Percentiles rank a stretch among this genome's conserved stretches.
Conservation (phyloP, 1,140 invertebrate genomes). For the Helicoverpa armigera region DNA sequence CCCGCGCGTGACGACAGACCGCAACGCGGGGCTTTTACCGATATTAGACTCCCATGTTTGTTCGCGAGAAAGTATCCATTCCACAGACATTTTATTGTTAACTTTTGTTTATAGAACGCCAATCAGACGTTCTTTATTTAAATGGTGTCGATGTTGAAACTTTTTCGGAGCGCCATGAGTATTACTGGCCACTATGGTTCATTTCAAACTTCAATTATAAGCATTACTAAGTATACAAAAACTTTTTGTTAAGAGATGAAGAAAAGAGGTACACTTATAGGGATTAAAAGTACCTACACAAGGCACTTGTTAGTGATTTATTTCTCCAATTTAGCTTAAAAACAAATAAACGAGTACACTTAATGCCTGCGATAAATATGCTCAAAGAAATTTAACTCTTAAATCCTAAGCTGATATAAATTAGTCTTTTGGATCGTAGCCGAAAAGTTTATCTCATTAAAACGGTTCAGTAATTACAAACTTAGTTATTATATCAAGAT, state of each 20-base stretch:
- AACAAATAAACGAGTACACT: background rate
- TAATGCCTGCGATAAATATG: background rate
- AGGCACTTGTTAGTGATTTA: background rate
- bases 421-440: background rate
- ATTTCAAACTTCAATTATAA: too few relatives aligned
- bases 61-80: slow-evolving; percentile 26
- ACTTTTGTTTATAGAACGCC: slow-evolving; percentile 34
- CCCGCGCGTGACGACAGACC: slow-evolving; percentile 40
- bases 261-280: too few relatives aligned
- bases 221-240: too few relatives aligned
- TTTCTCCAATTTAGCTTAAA: background rate
- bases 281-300: too few relatives aligned
- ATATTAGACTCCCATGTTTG: slow-evolving; percentile 47
- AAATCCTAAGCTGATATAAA: slow-evolving; percentile 11
- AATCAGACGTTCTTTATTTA: background rate
- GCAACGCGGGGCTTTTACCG: slow-evolving; percentile 38
- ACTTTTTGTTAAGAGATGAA: too few relatives aligned
- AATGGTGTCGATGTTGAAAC: too few relatives aligned
- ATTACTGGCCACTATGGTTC: too few relatives aligned
- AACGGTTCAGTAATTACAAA: slow-evolving; percentile 20
- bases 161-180: too few relatives aligned
- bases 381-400: background rate
- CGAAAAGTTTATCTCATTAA: slow-evolving; percentile 35
- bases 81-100: slow-evolving; percentile 13
- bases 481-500: slow-evolving; percentile 29